A percentile compares a stretch with the other conserved stretches of the same genome.
Evolutionary conservation across 2,113 vertebrate species (phyloP).

Genomic region (Tenrec ecaudatus): DNA sequence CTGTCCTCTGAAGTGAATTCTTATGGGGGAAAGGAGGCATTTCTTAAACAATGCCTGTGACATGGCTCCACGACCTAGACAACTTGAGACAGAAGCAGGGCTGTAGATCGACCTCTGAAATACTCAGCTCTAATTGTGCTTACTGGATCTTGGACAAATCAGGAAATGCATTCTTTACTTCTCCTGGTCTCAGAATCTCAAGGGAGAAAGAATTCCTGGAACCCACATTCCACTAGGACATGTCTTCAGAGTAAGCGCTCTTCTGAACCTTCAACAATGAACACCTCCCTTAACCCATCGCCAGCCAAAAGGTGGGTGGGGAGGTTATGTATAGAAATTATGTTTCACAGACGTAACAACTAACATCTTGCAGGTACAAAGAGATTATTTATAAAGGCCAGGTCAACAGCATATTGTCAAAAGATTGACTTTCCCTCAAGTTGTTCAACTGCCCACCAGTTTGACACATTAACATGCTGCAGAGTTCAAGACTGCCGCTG

Average conservation of each 20-base stretch:
- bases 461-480: conserved; percentile 64
- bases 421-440: conserved; percentile 62
- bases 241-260: neutral
- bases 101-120: neutral
- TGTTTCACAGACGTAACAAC: conserved; percentile 8
- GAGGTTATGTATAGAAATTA: neutral
- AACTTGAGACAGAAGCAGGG: neutral
- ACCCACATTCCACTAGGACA: neutral
- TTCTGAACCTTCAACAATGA: conserved; percentile 1
- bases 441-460: conserved; percentile 42
- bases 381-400: conserved; percentile 43
- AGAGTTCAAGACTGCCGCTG: conserved; percentile 39
- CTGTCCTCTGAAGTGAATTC: too few species aligned
- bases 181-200: neutral
- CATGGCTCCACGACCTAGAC: neutral
- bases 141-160: neutral
- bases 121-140: neutral
- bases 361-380: conserved; percentile 65
- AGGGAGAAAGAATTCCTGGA: neutral
- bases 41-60: neutral
- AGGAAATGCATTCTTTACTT: neutral
- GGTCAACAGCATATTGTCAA: conserved; percentile 58
- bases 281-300: neutral
- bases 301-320: rapidly evolving
- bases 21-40: too few species aligned